Evolutionary conservation across 2,888 invertebrate genomes (phyloP).

Genomic region (Lasioglossum malachurum): DNA sequence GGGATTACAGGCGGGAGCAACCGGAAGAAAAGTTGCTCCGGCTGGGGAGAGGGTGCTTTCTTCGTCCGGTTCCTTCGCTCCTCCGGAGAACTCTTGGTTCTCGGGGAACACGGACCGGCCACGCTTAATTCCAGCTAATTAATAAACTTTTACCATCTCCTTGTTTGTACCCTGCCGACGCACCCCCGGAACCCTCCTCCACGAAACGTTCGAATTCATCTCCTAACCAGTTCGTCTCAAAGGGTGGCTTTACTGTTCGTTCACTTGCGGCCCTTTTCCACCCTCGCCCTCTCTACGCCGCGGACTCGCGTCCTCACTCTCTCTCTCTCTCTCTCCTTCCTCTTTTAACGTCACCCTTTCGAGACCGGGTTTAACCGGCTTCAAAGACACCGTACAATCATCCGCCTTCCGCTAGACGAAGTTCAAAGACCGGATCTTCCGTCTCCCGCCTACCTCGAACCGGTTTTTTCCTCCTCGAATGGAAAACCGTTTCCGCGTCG

Average conservation of each 20-base stretch:
- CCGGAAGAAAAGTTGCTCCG: constrained; percentile 50
- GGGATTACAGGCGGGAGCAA: constrained; percentile 33
- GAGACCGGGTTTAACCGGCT: constrained; percentile 66
- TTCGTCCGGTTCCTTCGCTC: constrained; percentile 47
- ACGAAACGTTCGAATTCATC: constrained; percentile 73
- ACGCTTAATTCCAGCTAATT: constrained; percentile 82
- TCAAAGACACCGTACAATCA: constrained; percentile 72
- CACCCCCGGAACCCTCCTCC: constrained; percentile 50
- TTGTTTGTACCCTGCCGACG: constrained; percentile 67
- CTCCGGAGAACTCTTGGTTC: constrained; percentile 51
- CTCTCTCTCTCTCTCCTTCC: neutral
- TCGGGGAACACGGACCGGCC: constrained; percentile 63
- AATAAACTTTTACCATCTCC: constrained; percentile 82
- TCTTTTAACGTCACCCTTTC: constrained; percentile 56
- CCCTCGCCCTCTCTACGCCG: constrained; percentile 13
- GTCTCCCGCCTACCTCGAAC: constrained; percentile 9
- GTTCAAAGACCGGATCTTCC: constrained; percentile 66
- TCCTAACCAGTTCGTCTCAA: constrained; percentile 75
- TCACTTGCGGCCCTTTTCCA: constrained; percentile 60
- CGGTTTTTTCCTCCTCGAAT: constrained; percentile 20
- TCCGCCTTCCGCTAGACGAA: constrained; percentile 65
- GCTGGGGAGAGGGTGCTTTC: constrained; percentile 27
- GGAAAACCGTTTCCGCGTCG: constrained; percentile 18
- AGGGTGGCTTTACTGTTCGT: constrained; percentile 72
- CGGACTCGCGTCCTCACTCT: neutral